Percentiles rank a stretch among this genome's conserved stretches.
phyloP scores from a whole-genome alignment of 2,888 invertebrate species.

The Deilephila elpenor region DNA sequence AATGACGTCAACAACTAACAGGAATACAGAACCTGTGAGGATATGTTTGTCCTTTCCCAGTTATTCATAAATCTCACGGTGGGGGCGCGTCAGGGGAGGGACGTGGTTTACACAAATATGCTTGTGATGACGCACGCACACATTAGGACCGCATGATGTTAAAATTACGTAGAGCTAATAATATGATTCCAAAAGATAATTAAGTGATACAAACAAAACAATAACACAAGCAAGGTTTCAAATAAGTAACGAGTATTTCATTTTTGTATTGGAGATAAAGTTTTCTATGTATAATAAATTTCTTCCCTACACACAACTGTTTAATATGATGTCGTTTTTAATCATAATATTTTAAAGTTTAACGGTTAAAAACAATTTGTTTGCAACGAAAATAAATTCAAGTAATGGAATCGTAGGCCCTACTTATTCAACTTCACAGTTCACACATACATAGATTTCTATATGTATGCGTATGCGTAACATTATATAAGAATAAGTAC shows the following conservation, averaged over 20 bases:
- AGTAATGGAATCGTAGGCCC: neutral
- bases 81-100: slow-evolving; percentile 20
- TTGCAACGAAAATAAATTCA: neutral
- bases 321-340: too few relatives aligned
- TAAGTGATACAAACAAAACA: neutral
- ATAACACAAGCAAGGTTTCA: neutral
- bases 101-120: slow-evolving; percentile 65
- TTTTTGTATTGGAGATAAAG: too few relatives aligned
- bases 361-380: neutral
- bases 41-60: slow-evolving; percentile 58
- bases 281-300: too few relatives aligned
- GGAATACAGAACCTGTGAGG: slow-evolving; percentile 69
- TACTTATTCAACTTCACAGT: neutral
- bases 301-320: too few relatives aligned
- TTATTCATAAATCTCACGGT: slow-evolving; percentile 33
- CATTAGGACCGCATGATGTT: slow-evolving; percentile 55
- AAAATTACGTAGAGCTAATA: slow-evolving; percentile 37
- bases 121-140: slow-evolving; percentile 64
- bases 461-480: neutral
- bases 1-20: slow-evolving; percentile 86
- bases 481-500: neutral
- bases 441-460: neutral
- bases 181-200: neutral
- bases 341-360: too few relatives aligned
- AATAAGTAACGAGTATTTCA: too few relatives aligned